Evolutionary conservation across 2,113 vertebrate species (phyloP).

Genomic region (Odocoileus hemionus): DNA sequence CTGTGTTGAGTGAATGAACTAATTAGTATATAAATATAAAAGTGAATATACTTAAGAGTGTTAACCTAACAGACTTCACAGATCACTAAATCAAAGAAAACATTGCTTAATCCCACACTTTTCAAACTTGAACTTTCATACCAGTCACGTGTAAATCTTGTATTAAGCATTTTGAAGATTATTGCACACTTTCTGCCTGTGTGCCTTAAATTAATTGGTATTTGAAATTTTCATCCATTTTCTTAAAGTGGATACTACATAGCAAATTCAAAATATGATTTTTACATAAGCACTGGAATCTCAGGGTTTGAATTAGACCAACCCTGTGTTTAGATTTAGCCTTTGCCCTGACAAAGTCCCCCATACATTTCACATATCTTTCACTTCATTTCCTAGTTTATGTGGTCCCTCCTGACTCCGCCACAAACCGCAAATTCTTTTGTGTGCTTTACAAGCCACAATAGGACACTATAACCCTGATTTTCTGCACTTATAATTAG

Average conservation of each 20-base stretch:
- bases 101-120: not conserved
- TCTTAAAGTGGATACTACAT: not conserved
- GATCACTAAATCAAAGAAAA: not conserved
- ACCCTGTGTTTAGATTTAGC: not conserved
- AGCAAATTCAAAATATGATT: not conserved
- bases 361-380: not conserved
- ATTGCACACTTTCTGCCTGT: not conserved
- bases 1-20: not conserved
- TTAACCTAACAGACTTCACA: not conserved
- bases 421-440: not conserved
- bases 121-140: not conserved
- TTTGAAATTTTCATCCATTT: not conserved
- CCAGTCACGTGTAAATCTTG: not conserved
- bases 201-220: not conserved
- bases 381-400: not conserved
- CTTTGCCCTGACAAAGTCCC: not conserved
- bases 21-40: not conserved
- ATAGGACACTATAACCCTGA: not conserved
- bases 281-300: not conserved
- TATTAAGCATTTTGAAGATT: conserved; percentile 3
- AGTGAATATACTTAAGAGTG: not conserved
- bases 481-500: not conserved
- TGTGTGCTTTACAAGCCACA: not conserved
- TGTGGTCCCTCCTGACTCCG: not conserved
- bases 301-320: not conserved